phyloP scores from a whole-genome alignment of 2,113 vertebrate species.

The Ploceus nigricollis region DNA sequence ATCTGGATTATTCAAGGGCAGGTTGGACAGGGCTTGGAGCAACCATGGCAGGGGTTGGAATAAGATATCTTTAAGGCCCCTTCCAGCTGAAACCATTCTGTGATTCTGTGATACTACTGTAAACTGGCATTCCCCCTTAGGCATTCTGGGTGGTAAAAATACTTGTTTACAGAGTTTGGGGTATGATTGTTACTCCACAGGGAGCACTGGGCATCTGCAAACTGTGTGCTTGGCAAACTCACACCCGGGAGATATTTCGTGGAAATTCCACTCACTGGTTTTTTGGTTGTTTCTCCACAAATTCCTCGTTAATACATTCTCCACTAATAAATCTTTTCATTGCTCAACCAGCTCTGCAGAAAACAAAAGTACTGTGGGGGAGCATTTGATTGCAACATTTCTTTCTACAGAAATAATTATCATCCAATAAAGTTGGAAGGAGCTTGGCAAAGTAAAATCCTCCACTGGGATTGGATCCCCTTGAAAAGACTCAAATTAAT shows the following conservation, averaged over 20 bases:
- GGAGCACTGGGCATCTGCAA: background rate
- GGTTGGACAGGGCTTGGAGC: background rate
- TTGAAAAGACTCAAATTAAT: conserved; percentile 17
- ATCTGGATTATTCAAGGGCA: background rate
- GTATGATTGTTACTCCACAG: background rate
- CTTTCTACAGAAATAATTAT: conserved; percentile 19
- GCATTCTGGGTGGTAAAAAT: background rate
- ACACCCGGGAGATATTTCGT: background rate
- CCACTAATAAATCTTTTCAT: conserved; percentile 4
- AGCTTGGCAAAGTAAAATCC: background rate
- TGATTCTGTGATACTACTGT: background rate
- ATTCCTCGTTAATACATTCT: background rate
- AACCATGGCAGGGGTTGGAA: background rate
- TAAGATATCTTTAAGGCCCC: background rate
- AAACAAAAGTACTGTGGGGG: background rate
- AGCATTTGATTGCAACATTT: background rate
- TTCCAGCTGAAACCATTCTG: background rate
- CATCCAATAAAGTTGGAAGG: background rate
- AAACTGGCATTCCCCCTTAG: background rate
- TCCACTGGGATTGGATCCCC: conserved; percentile 7
- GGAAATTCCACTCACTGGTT: background rate
- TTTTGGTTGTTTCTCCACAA: background rate
- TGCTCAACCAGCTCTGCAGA: background rate
- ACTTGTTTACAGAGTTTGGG: background rate
- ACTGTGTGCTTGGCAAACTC: background rate